Base-by-base conservation (phyloP, 2,113 vertebrate genomes). In the Trachemys scripta region DNA sequence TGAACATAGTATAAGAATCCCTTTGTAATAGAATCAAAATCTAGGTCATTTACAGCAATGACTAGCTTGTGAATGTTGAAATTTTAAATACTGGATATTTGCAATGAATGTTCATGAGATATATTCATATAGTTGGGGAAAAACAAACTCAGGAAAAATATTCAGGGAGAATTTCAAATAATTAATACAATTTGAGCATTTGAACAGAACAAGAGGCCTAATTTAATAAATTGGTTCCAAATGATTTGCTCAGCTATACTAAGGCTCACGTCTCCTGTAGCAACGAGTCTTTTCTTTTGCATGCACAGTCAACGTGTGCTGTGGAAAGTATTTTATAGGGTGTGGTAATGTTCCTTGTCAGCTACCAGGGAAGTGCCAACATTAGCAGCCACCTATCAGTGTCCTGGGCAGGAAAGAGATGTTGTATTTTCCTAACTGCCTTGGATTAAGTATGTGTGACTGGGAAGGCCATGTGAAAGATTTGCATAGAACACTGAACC, bases 291-390 rank as follows among this genome's bases (percentile, higher is more conserved):
- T 72, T 95, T 91, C 95, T 95, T 93, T 95, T 90, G 17, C 69
- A 27, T 45, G 83, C 79, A 82, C 85, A 47, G 88, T 94, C 91
- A 90, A 27, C 47, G 29, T 87, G 79, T 81, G 90, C 42, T 78
- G 50, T 95, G 90, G 94, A 95, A 95, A 92, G 92, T n/a, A 2
- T 85, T 92, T 94, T 76, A 20, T 56, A 94, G 96, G 96, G 96
- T 0, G 90, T 92, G 95, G 95, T 93, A 94, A 85, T 95, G 79
- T 76, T 96, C 83, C 90, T 95, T 96, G 95, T 95, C 96, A 92
- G 79, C 81, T 83, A 76, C 85, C 88, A 94, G 50, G 85, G 53
- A 94, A 92, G 75, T 86, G 90, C 95, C 95, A 97, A 78, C 90
- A 45, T 27, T 29, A 92, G 82, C 82, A 94, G 84, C 92, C 65